Base-by-base conservation (phyloP, 2,888 invertebrate species). In the Spilosoma lubricipeda region DNA sequence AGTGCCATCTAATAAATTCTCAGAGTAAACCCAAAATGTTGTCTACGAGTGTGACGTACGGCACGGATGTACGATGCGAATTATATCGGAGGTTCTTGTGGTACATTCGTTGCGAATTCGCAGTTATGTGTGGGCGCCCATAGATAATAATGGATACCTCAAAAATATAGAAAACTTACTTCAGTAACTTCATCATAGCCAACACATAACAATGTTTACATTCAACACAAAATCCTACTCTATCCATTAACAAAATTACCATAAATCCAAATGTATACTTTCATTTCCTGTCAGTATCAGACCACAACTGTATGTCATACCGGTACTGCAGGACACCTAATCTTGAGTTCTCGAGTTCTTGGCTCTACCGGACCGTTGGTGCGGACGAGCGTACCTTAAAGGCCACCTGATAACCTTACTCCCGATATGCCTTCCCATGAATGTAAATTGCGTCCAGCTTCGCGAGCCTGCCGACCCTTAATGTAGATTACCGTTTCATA, bases 351-450 rank as follows among this genome's bases (percentile, higher is more conserved):
- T 70, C 70, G 70, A 63, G 45, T 63, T 68, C 68, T 48, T n/a
- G 8, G n/a, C 33, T 27, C 7, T 45, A 39, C 48, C 84, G 80
- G 83, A 84, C 89, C 89, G 88, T 89, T 89, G 86, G 84, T 79
- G 80, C 80, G 79, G 79, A 72, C 81, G 80, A 81, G 87, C 89
- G 81, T 88, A 82, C 86, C 86, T 89, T 87, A 90, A 90, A 90
- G 91, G 92, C 81, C 90, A 89, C 74, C 71, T 83, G 93, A 93
- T 93, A 93, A 93, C 93, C 93, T 84, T 85, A 68, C 77, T 87
- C 78, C 80, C 78, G 87, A 88, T 89, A 89, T 82, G 83, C 74
- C 81, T 82, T 87, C 87, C 86, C 88, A 86, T 87, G 89, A 87
- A 90, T 88, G 90, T 92, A 92, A 91, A 93, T 83, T 77, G 74